Evolutionary conservation across 64 coral and sea anemone species (phyloP).

Genomic region (Dendronephthya gigantea): DNA sequence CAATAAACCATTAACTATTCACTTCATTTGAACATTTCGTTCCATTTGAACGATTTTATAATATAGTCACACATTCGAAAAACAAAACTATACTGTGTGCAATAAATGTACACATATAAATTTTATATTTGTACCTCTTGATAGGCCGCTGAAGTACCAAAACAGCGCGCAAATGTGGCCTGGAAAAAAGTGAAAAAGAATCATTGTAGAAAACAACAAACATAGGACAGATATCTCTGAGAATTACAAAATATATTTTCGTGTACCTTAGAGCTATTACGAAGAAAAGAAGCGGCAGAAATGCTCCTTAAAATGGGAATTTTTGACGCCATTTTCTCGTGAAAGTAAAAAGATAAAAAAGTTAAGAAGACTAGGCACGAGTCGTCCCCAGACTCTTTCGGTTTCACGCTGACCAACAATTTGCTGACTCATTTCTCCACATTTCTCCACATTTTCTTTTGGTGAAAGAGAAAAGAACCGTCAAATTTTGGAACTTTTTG

Average conservation of each 20-base stretch:
- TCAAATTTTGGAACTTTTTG: background rate
- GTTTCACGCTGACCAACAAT: constrained; percentile 21
- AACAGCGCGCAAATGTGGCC: background rate
- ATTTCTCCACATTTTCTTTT: constrained; percentile 73
- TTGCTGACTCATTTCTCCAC: background rate
- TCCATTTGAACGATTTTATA: too few species aligned
- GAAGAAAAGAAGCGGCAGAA: background rate
- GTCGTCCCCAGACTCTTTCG: constrained; percentile 16
- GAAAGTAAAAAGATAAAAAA: background rate
- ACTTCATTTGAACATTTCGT: too few species aligned
- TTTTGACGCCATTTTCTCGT: background rate
- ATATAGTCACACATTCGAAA: background rate
- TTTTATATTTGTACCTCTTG: background rate
- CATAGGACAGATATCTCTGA: background rate
- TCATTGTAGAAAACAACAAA: background rate
- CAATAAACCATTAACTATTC: too few species aligned
- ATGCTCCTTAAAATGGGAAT: background rate
- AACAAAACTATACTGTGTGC: background rate
- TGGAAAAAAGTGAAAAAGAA: background rate
- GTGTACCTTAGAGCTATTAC: background rate
- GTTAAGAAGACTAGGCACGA: background rate
- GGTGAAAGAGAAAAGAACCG: background rate
- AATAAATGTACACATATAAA: background rate
- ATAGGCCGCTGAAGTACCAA: background rate
- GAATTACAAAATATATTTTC: background rate